Conservation (phyloP, 2,888 invertebrate species). For the Himalopsyche anomala region DNA sequence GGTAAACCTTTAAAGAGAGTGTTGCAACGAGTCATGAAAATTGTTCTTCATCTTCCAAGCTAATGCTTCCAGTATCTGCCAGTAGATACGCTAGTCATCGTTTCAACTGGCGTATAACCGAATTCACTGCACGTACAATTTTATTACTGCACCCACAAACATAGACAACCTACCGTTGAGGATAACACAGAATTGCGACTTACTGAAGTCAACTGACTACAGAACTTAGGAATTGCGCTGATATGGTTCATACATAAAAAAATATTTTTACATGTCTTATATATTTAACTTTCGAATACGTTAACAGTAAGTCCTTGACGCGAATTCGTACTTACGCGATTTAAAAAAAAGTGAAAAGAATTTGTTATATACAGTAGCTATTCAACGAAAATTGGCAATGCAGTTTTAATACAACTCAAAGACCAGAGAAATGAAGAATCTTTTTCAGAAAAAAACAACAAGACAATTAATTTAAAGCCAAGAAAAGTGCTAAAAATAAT, state of each 20-base stretch:
- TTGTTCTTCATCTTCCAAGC: not conserved
- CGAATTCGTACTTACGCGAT: no score
- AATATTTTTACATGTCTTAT: not conserved
- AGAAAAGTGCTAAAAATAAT: no score
- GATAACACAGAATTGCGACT: constrained; percentile 47
- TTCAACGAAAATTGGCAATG: no score
- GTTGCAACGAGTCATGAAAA: not conserved
- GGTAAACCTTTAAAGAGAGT: not conserved
- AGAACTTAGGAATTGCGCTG: constrained; percentile 49
- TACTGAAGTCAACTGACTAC: constrained; percentile 60
- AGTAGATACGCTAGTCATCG: not conserved
- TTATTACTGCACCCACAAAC: constrained; percentile 65
- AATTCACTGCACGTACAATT: constrained; percentile 64
- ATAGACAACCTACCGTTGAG: constrained; percentile 48
- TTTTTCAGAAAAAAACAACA: no score
- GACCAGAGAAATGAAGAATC: no score
- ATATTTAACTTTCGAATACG: no score
- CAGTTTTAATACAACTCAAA: no score
- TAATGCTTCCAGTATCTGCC: constrained; percentile 5
- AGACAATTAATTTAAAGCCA: no score
- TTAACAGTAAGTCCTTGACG: no score
- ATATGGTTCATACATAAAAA: not conserved
- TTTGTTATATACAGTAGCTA: no score
- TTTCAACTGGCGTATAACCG: constrained; percentile 12
- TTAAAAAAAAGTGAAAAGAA: no score